phyloP scores from a whole-genome alignment of 2,113 vertebrate species.

The Albula goreensis region DNA sequence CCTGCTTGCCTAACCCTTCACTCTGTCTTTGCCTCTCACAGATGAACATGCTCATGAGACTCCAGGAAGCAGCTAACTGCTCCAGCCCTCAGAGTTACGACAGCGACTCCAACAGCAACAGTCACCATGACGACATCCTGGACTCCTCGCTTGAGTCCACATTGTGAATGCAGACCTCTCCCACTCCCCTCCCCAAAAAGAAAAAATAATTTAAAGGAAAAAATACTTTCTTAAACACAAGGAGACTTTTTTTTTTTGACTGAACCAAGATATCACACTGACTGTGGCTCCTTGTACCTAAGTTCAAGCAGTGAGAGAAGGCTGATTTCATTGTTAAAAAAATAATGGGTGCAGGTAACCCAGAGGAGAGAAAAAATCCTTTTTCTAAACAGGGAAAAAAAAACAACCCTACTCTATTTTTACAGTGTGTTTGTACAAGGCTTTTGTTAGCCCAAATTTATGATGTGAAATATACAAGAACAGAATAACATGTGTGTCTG shows the following conservation, averaged over 20 bases:
- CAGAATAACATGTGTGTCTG: constrained; percentile 42
- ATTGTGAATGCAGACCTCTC: constrained; percentile 58
- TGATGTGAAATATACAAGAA: constrained; percentile 41
- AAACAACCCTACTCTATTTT: constrained; percentile 67
- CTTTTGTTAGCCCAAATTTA: constrained; percentile 65
- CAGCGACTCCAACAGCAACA: constrained; percentile 86
- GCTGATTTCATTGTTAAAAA: constrained; percentile 52
- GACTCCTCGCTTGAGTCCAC: constrained; percentile 81
- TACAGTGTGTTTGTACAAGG: constrained; percentile 65
- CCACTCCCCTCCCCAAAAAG: no score
- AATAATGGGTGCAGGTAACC: constrained; percentile 64
- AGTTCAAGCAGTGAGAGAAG: constrained; percentile 48
- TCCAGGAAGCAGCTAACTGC: constrained; percentile 85
- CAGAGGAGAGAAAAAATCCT: constrained; percentile 37
- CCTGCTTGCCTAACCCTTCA: neutral
- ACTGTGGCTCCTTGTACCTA: constrained; percentile 20
- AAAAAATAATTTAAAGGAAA: neutral
- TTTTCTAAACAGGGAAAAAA: constrained; percentile 40
- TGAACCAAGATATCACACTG: neutral
- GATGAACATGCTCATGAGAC: constrained; percentile 88
- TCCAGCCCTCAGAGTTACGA: constrained; percentile 83
- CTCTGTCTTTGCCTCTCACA: constrained; percentile 42
- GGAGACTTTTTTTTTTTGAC: neutral
- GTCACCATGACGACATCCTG: constrained; percentile 77
- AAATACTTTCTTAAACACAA: neutral